Evolutionary conservation across 2,797 vertebrate species (phyloP).

Genomic region (Rhodeus uyekii): DNA sequence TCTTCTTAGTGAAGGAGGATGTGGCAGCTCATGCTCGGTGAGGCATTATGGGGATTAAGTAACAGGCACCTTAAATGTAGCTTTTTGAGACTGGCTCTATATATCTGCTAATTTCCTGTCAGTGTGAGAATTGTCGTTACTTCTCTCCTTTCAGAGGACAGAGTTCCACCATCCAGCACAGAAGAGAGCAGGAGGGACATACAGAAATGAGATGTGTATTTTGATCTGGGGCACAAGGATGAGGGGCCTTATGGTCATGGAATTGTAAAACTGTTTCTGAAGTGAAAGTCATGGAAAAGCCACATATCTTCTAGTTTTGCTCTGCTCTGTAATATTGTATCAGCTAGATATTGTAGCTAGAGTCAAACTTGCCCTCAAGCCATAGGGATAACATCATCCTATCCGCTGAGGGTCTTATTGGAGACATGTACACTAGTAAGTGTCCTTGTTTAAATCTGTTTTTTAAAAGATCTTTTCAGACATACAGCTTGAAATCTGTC

Average conservation of each 20-base stretch:
- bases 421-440: conserved; percentile 10
- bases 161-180: neutral
- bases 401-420: conserved; percentile 4
- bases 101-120: conserved; percentile 36
- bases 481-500: neutral
- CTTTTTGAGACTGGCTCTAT: conserved; percentile 17
- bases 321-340: neutral
- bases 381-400: neutral
- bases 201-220: conserved; percentile 15
- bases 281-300: neutral
- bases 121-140: conserved; percentile 15
- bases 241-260: neutral
- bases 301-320: neutral
- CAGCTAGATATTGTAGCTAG: neutral
- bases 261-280: neutral
- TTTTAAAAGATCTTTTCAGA: neutral
- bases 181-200: neutral
- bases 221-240: neutral
- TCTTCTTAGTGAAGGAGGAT: conserved; percentile 14
- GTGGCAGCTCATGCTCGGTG: conserved; percentile 25
- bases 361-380: conserved; percentile 11
- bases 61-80: conserved; percentile 48
- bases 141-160: neutral
- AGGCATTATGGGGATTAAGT: conserved; percentile 42
- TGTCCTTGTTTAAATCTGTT: conserved; percentile 8